These are phyloP conservation scores for Muntiacus reevesi DNA, from an alignment of 2,113 vertebrate species.

Conservation along the genomic window DNA sequence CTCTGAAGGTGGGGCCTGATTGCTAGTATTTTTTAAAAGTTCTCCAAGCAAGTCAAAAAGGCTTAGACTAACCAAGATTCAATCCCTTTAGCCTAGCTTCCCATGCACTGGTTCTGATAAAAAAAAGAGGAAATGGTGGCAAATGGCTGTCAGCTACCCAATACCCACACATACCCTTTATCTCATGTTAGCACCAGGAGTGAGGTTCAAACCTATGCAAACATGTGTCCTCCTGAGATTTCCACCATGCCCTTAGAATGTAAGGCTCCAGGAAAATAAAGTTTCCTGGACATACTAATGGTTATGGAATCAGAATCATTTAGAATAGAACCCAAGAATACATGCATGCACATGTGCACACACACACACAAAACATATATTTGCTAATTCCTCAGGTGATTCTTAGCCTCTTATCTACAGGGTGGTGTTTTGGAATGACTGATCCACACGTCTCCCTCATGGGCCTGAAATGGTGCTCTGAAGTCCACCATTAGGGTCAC, in stretches of 20 bases:
- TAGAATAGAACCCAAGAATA: not conserved
- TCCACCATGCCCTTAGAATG: not conserved
- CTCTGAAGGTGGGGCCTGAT: not conserved
- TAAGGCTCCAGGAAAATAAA: not conserved
- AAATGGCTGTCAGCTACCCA: not conserved
- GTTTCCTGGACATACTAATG: not conserved
- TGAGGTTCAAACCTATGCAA: not conserved
- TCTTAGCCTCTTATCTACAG: not conserved
- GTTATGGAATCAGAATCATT: not conserved
- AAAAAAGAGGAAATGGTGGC: not conserved
- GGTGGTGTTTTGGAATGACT: not conserved
- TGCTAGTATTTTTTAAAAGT: not conserved
- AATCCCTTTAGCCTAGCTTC: not conserved
- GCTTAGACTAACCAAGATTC: not conserved
- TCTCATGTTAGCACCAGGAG: not conserved
- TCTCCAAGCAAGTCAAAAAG: not conserved
- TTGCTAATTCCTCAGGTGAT: not conserved
- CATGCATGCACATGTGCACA: fast-evolving
- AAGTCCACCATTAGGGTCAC: not conserved
- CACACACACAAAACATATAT: not conserved
- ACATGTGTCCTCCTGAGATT: not conserved
- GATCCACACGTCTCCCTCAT: not conserved
- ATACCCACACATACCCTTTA: not conserved
- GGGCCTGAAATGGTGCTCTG: not conserved
- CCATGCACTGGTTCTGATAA: not conserved